Evolutionary conservation across 2,113 vertebrate genomes (phyloP), one percentile per base, ranked within the genome.

Genomic region (Pelmatolapia mariae): DNA sequence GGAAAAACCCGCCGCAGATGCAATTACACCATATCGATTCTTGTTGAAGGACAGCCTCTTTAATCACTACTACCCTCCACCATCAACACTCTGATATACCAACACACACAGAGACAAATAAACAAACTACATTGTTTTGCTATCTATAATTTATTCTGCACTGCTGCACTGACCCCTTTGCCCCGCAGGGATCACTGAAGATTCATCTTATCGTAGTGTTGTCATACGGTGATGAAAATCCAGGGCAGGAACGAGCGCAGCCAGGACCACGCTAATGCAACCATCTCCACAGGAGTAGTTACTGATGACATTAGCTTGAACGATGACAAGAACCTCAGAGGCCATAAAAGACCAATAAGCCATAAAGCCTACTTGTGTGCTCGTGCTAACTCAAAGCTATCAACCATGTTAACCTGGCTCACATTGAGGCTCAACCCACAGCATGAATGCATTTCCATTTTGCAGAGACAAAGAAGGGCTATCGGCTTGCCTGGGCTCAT

Each of bases 271-370:
- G 50, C 76, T 93, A 89, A 94, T 93, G 84, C 81, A 91, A 87
- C 86, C 56, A 13, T 79, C 89, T 93, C 82, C 86, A 88, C 91
- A 89, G 80, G 68, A 89, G 89, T 24, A 91, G 81, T 88, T 89
- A 68, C 82, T 87, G 87, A 93, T 91, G 89, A 87, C 91, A 93
- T 93, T 92, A 93, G 52, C 15, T 31, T 93, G 93, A 94, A 84
- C 45, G 83, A 94, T 91, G 89, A 89, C 86, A 87, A 22, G 83
- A 82, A 57, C 19, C 92, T 89, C 68, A 80, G 61, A 89, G 79
- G 82, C 90, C 91, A 87, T 92, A 90, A 92, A 92, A 84, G 86
- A 87, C 22, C 80, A 91, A 93, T 93, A 86, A 89, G 79, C 89
- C 80, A 81, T 89, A 29, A 87, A 94, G 52, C 47, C 82, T 84